Conservation (phyloP, 2,888 invertebrate genomes). For the Augiades crinisus region DNA sequence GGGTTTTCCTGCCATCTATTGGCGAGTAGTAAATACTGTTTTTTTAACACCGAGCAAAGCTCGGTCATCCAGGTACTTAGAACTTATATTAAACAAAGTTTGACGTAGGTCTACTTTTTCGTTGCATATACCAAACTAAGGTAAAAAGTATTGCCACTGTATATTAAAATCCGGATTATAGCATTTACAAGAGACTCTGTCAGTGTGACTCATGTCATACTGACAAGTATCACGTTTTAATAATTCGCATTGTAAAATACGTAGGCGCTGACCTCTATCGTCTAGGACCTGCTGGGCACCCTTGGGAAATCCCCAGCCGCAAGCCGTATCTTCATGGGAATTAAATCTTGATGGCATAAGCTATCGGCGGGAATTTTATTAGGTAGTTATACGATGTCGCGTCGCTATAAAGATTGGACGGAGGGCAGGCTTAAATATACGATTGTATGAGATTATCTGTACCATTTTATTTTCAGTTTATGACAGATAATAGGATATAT, state of each 20-base stretch:
- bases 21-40: too few relatives aligned
- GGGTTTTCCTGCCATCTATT: too few relatives aligned
- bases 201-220: constrained; percentile 1
- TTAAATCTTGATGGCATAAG: constrained; percentile 5
- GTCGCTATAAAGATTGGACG: neutral
- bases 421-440: neutral
- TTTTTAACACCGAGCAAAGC: too few relatives aligned
- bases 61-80: too few relatives aligned
- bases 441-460: neutral
- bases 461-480: neutral
- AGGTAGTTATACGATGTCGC: neutral
- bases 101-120: too few relatives aligned
- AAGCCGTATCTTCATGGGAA: constrained; percentile 7
- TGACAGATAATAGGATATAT: neutral
- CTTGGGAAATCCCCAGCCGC: constrained; percentile 17
- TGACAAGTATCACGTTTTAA: too few relatives aligned
- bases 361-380: constrained; percentile 5
- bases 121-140: too few relatives aligned
- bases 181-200: too few relatives aligned
- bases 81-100: too few relatives aligned
- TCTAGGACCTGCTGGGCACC: constrained; percentile 14
- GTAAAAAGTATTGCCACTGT: too few relatives aligned
- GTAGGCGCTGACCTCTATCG: constrained; percentile 15
- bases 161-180: too few relatives aligned
- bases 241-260: neutral